A percentile compares a stretch with the other conserved stretches of the same genome.
Conservation (phyloP, 2,797 vertebrate species). For the Tragelaphus oryx region DNA sequence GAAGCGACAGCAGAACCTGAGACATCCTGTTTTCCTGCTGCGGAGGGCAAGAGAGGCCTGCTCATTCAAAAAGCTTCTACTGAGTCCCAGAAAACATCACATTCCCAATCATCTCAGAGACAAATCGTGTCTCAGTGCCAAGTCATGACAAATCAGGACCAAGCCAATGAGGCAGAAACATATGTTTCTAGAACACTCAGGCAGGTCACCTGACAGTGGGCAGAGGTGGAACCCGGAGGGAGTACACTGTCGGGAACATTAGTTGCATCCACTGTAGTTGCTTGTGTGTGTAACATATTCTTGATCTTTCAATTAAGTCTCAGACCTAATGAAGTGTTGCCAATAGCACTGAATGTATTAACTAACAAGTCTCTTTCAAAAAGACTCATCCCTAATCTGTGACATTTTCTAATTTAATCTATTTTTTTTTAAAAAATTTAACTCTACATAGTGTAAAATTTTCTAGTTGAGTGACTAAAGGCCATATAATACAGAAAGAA, state of each 20-base stretch:
- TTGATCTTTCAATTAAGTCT: neutral
- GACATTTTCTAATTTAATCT: constrained; percentile 13
- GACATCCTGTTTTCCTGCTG: neutral
- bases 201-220: neutral
- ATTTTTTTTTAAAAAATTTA: neutral
- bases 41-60: neutral
- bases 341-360: neutral
- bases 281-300: neutral
- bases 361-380: neutral
- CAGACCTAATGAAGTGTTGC: neutral
- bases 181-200: neutral
- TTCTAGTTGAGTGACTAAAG: neutral
- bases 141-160: neutral
- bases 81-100: neutral
- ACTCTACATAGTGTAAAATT: neutral
- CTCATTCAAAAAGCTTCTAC: neutral
- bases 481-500: neutral
- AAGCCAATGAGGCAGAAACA: neutral
- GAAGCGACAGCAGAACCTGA: neutral
- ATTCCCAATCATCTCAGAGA: neutral
- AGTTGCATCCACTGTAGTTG: neutral
- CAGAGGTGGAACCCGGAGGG: neutral
- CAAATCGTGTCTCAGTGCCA: neutral
- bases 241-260: neutral
- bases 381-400: neutral